phyloP scores from a whole-genome alignment of 2,888 invertebrate genomes.

The Toxonevra muliebris region DNA sequence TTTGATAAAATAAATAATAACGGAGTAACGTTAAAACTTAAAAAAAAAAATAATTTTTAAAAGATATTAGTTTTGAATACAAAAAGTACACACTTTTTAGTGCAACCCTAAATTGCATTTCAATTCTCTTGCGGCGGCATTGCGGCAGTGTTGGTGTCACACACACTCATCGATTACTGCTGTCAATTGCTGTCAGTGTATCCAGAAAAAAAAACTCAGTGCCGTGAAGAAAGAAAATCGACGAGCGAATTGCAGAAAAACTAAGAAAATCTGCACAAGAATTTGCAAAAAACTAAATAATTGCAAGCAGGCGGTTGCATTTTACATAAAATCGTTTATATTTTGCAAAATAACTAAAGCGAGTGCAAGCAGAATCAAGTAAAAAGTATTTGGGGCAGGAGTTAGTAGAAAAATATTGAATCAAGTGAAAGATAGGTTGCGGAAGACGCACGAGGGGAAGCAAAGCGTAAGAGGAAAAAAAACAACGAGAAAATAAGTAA shows the following conservation, averaged over 20 bases:
- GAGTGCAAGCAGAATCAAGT: conserved; percentile 11
- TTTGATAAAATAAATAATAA: too few species aligned
- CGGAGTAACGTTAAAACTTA: too few species aligned
- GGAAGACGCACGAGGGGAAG: conserved; percentile 6
- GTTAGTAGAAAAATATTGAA: conserved; percentile 18
- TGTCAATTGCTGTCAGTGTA: conserved; percentile 31
- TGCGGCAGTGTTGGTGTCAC: conserved; percentile 18
- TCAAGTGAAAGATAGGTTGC: too few species aligned
- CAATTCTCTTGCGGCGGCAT: background rate
- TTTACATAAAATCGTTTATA: conserved; percentile 19
- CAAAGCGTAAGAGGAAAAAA: conserved; percentile 29
- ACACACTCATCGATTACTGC: conserved; percentile 35
- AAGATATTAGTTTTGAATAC: too few species aligned
- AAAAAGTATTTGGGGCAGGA: conserved; percentile 19
- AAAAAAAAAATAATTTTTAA: too few species aligned
- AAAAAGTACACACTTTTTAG: background rate
- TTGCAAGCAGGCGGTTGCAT: conserved; percentile 28
- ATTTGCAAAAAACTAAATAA: conserved; percentile 24
- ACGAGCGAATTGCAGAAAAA: conserved; percentile 27
- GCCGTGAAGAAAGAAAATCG: conserved; percentile 26
- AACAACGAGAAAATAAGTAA: conserved; percentile 36
- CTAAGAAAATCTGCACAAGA: conserved; percentile 30
- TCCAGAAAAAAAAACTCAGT: conserved; percentile 31
- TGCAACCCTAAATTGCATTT: background rate
- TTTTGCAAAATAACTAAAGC: conserved; percentile 7